Evolutionary conservation across 2,888 invertebrate genomes (phyloP).

Genomic region (Eupeodes luniger): DNA sequence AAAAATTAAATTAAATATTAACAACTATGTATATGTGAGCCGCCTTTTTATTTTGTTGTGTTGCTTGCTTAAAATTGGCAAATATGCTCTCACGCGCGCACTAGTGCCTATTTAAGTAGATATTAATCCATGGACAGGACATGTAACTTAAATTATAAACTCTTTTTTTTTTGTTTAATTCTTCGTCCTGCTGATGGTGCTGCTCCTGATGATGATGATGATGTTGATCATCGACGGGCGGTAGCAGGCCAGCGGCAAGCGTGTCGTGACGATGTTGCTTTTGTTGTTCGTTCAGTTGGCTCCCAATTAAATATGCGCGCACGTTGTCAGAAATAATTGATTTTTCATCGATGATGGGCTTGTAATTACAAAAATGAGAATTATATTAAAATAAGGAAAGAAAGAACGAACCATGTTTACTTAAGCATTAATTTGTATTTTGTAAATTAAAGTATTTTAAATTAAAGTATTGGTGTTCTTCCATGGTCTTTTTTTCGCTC

Average conservation of each 20-base stretch:
- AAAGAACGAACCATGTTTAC: not conserved
- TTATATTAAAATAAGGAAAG: conserved; percentile 17
- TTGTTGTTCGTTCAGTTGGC: not conserved
- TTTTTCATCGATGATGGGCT: conserved; percentile 36
- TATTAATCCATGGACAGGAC: conserved; percentile 25
- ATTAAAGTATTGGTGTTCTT: too few species aligned
- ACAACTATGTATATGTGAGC: not conserved
- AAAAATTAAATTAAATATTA: not conserved
- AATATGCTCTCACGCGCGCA: conserved; percentile 1
- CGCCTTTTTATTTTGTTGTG: not conserved
- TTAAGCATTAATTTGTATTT: too few species aligned
- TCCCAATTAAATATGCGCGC: conserved; percentile 24
- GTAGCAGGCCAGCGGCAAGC: too few species aligned
- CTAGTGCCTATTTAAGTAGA: not conserved
- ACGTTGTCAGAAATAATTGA: conserved; percentile 43
- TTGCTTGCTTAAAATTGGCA: not conserved
- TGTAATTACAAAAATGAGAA: conserved; percentile 39
- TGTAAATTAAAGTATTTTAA: too few species aligned
- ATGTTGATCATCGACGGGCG: conserved; percentile 1
- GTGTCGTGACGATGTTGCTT: too few species aligned
- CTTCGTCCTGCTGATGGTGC: too few species aligned
- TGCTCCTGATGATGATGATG: not conserved
- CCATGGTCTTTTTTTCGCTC: too few species aligned
- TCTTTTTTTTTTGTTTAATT: not conserved
- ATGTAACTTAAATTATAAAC: conserved; percentile 39